Conservation (phyloP, 2,797 vertebrate species). For the Eulemur rubriventer region DNA sequence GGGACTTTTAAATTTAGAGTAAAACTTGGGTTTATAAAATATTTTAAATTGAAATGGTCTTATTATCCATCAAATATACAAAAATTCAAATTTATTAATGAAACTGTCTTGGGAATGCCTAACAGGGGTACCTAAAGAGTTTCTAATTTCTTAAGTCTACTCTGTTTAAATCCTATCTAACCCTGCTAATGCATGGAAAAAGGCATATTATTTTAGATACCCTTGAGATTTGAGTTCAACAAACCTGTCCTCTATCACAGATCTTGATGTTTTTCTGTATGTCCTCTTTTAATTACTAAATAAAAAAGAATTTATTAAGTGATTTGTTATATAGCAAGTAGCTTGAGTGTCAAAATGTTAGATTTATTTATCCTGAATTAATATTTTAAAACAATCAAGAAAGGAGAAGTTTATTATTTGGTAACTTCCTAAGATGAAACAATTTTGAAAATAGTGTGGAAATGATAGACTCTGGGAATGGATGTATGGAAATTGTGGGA, state of each 20-base stretch:
- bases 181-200: background rate
- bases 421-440: background rate
- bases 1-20: background rate
- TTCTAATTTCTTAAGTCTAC: background rate
- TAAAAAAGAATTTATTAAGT: background rate
- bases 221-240: background rate
- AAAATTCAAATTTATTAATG: background rate
- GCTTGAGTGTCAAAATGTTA: background rate
- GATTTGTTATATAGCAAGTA: background rate
- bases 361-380: background rate
- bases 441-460: background rate
- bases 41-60: background rate
- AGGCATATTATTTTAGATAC: background rate
- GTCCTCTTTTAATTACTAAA: background rate
- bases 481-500: background rate
- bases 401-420: background rate
- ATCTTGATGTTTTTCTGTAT: background rate
- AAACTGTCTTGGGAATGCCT: background rate
- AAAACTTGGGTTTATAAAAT: background rate
- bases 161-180: background rate
- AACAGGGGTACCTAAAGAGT: background rate
- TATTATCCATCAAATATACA: background rate
- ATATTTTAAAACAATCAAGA: background rate
- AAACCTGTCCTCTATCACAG: background rate
- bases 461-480: background rate